These are phyloP conservation scores for Chaitophorus viminalis DNA, from an alignment of 2,888 invertebrate species.

Conservation along the genomic window DNA sequence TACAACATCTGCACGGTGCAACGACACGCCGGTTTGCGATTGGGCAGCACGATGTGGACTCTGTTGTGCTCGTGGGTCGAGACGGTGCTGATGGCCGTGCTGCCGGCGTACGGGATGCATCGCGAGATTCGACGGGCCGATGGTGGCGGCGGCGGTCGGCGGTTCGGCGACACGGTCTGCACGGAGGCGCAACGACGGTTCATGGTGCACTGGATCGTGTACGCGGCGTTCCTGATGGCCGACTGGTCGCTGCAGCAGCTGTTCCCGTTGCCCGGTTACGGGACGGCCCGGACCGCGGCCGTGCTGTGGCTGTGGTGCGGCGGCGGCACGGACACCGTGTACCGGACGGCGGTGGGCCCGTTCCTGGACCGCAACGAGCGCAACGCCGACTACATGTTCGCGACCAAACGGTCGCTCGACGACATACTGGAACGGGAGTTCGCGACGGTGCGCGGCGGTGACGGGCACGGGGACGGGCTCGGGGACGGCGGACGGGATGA, in stretches of 20 bases:
- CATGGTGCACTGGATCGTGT: conserved; percentile 22
- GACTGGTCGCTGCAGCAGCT: neutral
- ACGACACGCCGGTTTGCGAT: too few relatives aligned
- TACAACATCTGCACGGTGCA: too few relatives aligned
- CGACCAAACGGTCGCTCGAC: too few relatives aligned
- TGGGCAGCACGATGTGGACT: too few relatives aligned
- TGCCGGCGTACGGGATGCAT: neutral
- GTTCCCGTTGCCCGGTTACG: neutral
- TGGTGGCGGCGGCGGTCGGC: too few relatives aligned
- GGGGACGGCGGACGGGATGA: too few relatives aligned
- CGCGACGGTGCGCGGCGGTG: too few relatives aligned
- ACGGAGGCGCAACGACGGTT: neutral
- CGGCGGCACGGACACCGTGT: neutral
- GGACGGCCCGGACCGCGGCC: neutral
- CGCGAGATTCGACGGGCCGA: neutral
- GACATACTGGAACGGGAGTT: too few relatives aligned
- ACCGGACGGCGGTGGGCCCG: neutral
- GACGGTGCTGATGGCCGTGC: too few relatives aligned
- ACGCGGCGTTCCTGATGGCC: neutral
- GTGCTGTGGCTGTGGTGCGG: neutral
- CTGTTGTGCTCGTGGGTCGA: too few relatives aligned
- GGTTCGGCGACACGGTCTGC: neutral
- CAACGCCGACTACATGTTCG: neutral
- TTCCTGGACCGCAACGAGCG: neutral
- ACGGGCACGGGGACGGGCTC: too few relatives aligned